phyloP scores from a whole-genome alignment of 2,888 invertebrate species.

The Trichogramma dendrolimi region DNA sequence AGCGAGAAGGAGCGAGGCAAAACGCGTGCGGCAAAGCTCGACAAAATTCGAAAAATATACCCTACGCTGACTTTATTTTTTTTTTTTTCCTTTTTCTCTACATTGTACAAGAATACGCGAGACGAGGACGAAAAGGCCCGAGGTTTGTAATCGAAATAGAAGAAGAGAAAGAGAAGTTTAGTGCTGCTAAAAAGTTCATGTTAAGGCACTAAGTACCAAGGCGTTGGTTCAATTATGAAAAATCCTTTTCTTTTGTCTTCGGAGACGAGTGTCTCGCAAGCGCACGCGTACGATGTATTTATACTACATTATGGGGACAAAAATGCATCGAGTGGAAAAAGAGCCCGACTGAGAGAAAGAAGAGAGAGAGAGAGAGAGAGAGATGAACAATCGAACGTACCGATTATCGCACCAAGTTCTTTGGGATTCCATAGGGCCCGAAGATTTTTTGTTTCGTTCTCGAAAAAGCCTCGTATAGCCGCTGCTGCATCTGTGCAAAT shows the following conservation, averaged over 20 bases:
- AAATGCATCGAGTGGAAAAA: not conserved
- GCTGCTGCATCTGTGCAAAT: too few species aligned
- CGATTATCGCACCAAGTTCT: too few species aligned
- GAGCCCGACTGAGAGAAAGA: not conserved
- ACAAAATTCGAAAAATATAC: too few species aligned
- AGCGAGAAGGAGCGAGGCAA: not conserved
- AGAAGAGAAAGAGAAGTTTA: slow-evolving; percentile 6
- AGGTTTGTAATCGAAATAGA: not conserved
- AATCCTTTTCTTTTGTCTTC: not conserved
- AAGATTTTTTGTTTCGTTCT: too few species aligned
- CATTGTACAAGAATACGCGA: not conserved
- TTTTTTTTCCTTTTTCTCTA: too few species aligned
- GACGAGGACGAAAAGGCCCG: not conserved
- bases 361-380: not conserved
- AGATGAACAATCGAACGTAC: not conserved
- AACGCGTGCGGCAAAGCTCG: too few species aligned
- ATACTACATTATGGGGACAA: slow-evolving; percentile 9
- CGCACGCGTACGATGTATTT: not conserved
- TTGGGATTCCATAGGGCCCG: too few species aligned
- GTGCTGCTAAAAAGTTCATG: slow-evolving; percentile 25
- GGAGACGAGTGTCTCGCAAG: not conserved
- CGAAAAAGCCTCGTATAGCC: too few species aligned
- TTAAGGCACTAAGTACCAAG: slow-evolving; percentile 36
- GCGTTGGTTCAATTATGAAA: slow-evolving; percentile 22
- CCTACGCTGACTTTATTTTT: too few species aligned